Percentiles rank a stretch among this genome's conserved stretches.
phyloP scores from a whole-genome alignment of 2,797 vertebrate genomes.

The Manis pentadactyla region DNA sequence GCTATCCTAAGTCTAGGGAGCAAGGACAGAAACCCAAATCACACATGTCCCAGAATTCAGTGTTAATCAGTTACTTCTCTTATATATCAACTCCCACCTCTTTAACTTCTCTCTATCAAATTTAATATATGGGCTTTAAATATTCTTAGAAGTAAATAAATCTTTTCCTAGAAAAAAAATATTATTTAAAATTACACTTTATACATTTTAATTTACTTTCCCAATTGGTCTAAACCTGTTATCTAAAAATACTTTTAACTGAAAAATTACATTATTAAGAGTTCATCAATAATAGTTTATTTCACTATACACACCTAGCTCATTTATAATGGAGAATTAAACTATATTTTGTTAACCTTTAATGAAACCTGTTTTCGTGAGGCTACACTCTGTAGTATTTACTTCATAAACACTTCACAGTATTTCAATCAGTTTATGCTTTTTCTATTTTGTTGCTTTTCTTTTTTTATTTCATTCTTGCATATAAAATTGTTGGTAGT shows the following conservation, averaged over 20 bases:
- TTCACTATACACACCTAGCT: constrained; percentile 40
- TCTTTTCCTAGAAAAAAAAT: constrained; percentile 28
- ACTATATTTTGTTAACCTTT: constrained; percentile 54
- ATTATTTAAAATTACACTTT: constrained; percentile 48
- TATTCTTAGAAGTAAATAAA: constrained; percentile 49
- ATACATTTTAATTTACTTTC: constrained; percentile 58
- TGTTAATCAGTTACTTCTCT: not conserved
- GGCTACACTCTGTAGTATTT: constrained; percentile 12
- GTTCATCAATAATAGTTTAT: constrained; percentile 55
- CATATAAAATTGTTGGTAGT: constrained; percentile 84
- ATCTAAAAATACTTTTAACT: constrained; percentile 59
- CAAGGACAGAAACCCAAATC: not conserved
- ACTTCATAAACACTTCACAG: constrained; percentile 66
- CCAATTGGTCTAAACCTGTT: constrained; percentile 62
- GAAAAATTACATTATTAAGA: constrained; percentile 45
- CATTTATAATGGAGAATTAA: constrained; percentile 31
- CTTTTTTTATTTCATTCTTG: constrained; percentile 81
- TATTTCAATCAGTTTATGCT: constrained; percentile 68
- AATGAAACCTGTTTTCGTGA: constrained; percentile 43
- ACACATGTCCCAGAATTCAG: not conserved
- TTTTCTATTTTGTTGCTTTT: constrained; percentile 82
- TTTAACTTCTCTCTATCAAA: constrained; percentile 40
- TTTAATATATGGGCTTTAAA: not conserved
- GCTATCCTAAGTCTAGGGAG: not conserved
- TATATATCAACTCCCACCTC: not conserved